Evolutionary conservation across 2,113 vertebrate species (phyloP).

Genomic region (Noctilio leporinus): DNA sequence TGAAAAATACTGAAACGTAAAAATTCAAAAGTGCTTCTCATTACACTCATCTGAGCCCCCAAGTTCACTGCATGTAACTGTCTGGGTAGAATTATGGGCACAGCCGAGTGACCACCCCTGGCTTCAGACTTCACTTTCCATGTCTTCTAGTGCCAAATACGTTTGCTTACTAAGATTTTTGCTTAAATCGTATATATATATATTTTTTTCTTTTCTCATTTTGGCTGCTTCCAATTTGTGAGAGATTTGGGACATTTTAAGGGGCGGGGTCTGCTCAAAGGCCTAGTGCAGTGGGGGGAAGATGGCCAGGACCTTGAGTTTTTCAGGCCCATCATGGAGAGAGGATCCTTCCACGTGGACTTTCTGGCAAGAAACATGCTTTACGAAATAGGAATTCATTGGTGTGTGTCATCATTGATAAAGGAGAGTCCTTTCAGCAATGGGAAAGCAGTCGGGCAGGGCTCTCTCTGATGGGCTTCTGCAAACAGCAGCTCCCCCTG

Average conservation of each 20-base stretch:
- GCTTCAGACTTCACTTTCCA: slow-evolving; percentile 74
- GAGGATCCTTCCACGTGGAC: neutral
- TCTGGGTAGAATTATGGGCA: slow-evolving; percentile 74
- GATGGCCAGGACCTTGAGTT: neutral
- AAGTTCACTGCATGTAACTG: slow-evolving; percentile 64
- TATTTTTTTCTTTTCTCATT: neutral
- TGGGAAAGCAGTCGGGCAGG: neutral
- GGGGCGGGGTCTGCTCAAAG: slow-evolving; percentile 4
- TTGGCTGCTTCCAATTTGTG: slow-evolving; percentile 34
- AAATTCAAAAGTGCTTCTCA: slow-evolving; percentile 64
- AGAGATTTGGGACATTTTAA: slow-evolving; percentile 31
- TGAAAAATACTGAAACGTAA: slow-evolving; percentile 77
- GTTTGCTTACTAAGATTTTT: slow-evolving; percentile 80
- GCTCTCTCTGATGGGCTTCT: neutral
- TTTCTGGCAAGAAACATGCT: neutral
- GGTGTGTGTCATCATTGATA: neutral
- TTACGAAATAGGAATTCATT: neutral
- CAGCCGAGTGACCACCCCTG: slow-evolving; percentile 69
- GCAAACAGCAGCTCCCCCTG: neutral
- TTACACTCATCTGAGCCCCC: slow-evolving; percentile 67
- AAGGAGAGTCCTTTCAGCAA: neutral
- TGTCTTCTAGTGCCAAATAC: slow-evolving; percentile 68
- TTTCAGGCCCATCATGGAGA: neutral
- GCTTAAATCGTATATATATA: slow-evolving; percentile 55
- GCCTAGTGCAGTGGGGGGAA: neutral